Evolutionary conservation across 2,888 invertebrate species (phyloP).

Genomic region (Hoplodrina blanda): DNA sequence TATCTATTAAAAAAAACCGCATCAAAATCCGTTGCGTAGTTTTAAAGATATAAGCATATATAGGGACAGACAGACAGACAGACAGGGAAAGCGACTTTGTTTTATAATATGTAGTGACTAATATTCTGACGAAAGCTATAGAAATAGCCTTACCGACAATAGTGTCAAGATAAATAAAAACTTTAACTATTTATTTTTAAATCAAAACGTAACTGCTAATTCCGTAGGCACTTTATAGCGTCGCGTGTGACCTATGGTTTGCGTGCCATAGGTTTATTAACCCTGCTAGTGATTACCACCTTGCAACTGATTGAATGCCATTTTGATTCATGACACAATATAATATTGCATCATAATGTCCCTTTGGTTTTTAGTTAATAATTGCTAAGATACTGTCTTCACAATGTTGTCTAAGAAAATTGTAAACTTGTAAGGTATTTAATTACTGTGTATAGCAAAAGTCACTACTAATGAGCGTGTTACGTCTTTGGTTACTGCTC

Average conservation of each 20-base stretch:
- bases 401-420: too few species aligned
- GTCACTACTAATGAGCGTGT: too few species aligned
- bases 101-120: too few species aligned
- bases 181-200: slow-evolving; percentile 9
- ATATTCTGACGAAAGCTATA: too few species aligned
- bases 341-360: slow-evolving; percentile 1
- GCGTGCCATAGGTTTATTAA: slow-evolving; percentile 41
- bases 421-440: too few species aligned
- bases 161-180: slow-evolving; percentile 1
- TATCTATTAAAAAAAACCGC: too few species aligned
- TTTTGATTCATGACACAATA: slow-evolving; percentile 11
- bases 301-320: background rate
- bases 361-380: background rate
- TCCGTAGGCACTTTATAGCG: background rate
- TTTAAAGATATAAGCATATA: too few species aligned
- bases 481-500: too few species aligned
- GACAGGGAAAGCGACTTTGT: too few species aligned
- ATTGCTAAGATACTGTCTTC: background rate
- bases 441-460: too few species aligned
- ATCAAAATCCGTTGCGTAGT: too few species aligned
- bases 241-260: slow-evolving; percentile 32
- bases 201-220: background rate
- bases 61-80: too few species aligned
- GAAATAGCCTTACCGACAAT: background rate
- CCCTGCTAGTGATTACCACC: slow-evolving; percentile 10